Evolutionary conservation across 2,113 vertebrate genomes (phyloP).

Genomic region (Chunga burmeisteri): DNA sequence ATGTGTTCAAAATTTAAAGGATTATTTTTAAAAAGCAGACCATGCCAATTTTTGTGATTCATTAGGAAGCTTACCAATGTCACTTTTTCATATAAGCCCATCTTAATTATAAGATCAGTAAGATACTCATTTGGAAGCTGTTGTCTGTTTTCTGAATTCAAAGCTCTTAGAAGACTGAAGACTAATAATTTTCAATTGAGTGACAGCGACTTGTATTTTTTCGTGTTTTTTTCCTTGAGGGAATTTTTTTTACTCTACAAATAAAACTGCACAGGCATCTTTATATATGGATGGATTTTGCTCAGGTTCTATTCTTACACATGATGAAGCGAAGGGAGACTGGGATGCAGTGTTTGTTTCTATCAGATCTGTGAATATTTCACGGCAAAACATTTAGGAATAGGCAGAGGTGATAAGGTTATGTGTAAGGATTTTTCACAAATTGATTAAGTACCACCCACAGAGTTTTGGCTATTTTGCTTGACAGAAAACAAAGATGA

Average conservation of each 20-base stretch:
- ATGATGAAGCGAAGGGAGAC: neutral
- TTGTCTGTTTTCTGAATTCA: neutral
- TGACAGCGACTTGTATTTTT: neutral
- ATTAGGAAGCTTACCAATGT: conserved; percentile 39
- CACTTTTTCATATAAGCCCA: neutral
- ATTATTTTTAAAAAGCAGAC: conserved; percentile 40
- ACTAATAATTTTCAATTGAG: neutral
- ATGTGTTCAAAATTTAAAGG: conserved; percentile 29
- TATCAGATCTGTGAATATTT: neutral
- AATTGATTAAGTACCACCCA: conserved; percentile 27
- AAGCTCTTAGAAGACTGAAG: neutral
- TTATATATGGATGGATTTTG: neutral
- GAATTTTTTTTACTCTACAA: neutral
- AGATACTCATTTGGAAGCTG: neutral
- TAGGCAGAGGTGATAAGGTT: conserved; percentile 37
- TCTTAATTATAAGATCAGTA: conserved; percentile 21
- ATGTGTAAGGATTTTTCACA: conserved; percentile 22
- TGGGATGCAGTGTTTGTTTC: neutral
- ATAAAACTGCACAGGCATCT: neutral
- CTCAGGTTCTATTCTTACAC: neutral
- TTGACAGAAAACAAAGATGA: conserved; percentile 68
- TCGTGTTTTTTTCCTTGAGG: neutral
- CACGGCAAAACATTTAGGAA: neutral
- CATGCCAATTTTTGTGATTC: conserved; percentile 56
- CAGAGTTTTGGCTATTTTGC: conserved; percentile 34